Evolutionary conservation across 2,113 vertebrate species (phyloP).

Genomic region (Turdus rufiventris): DNA sequence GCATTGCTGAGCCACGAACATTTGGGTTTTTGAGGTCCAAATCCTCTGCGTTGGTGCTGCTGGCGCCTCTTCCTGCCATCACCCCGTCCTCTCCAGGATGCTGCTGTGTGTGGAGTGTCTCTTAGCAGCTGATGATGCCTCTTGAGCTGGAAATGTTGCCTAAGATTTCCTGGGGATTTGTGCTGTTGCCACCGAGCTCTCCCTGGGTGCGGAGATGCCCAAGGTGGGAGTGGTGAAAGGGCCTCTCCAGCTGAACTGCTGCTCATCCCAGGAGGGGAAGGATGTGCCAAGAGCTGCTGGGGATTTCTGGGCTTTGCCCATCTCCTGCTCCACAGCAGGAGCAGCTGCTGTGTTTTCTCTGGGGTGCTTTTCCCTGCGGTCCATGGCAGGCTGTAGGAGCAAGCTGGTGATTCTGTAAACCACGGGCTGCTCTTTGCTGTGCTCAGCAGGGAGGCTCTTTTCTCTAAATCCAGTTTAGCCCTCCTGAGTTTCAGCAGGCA

Average conservation of each 20-base stretch:
- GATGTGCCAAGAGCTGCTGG: not conserved
- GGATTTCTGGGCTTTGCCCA: not conserved
- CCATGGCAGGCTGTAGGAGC: not conserved
- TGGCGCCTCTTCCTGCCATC: constrained; percentile 16
- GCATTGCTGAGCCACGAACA: not conserved
- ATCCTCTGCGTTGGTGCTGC: not conserved
- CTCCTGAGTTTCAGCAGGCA: not conserved
- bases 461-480: not conserved
- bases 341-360: not conserved
- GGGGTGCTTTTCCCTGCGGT: not conserved
- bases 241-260: not conserved
- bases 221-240: not conserved
- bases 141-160: not conserved
- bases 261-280: not conserved
- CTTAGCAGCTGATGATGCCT: not conserved
- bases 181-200: not conserved
- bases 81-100: not conserved
- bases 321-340: not conserved
- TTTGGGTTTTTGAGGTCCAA: constrained; percentile 12
- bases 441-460: constrained; percentile 23
- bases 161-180: not conserved
- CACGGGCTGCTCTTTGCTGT: not conserved
- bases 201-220: not conserved
- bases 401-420: not conserved
- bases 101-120: not conserved